Conservation (phyloP, 2,797 vertebrate genomes). For the Rousettus madagascariensis region DNA sequence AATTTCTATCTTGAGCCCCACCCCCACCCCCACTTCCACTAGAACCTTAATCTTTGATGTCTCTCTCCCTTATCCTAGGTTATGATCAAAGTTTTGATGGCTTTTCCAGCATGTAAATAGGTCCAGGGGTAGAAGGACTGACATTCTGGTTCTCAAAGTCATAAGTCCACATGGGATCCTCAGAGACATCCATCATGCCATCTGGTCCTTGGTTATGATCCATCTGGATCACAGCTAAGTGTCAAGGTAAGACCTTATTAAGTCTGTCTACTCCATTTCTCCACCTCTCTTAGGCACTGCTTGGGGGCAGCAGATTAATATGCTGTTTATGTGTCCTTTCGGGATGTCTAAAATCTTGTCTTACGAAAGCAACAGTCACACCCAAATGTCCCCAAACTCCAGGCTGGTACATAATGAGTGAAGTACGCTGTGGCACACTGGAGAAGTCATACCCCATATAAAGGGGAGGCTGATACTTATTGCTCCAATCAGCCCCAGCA, state of each 20-base stretch:
- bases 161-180: neutral
- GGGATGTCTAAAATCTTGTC: neutral
- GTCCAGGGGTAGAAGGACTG: neutral
- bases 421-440: neutral
- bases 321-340: slow-evolving; percentile 1
- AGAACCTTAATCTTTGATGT: slow-evolving; percentile 15
- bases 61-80: neutral
- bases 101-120: neutral
- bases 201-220: slow-evolving; percentile 5
- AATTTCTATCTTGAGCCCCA: neutral
- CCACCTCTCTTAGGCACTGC: neutral
- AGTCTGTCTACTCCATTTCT: neutral
- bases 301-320: slow-evolving; percentile 19
- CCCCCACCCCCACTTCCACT: neutral
- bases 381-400: neutral
- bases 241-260: slow-evolving; percentile 24
- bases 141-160: neutral
- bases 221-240: neutral
- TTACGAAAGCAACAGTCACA: slow-evolving; percentile 12
- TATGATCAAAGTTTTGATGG: slow-evolving; percentile 14
- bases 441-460: neutral
- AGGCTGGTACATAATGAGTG: neutral
- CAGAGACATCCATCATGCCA: slow-evolving; percentile 11
- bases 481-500: neutral
- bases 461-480: neutral